Base-by-base conservation (phyloP, 2,113 vertebrate species). In the Proteles cristata region DNA sequence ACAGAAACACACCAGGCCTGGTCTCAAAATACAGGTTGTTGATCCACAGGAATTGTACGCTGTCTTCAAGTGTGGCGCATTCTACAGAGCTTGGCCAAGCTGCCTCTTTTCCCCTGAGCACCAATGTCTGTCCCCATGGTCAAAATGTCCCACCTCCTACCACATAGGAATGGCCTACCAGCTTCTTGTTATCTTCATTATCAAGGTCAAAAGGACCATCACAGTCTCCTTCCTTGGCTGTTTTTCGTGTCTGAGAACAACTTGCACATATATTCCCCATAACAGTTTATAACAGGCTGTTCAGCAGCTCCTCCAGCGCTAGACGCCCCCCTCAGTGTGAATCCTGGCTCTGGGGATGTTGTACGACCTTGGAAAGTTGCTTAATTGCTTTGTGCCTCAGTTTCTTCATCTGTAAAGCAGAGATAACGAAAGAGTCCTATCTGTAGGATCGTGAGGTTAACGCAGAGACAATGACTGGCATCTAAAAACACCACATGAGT, bases 341-440 rank as follows among this genome's bases (percentile, higher is more conserved):
- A 76, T 87, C 63, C 43, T 69, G 31, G 23, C 31, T 87, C 33
- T 97, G 80, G 66, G 50, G 4, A 2, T 61, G 39, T 26, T 43
- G 26, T 55, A 4, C 53, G 31, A 68, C 55, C 28, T 97, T 45
- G 23, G 45, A 10, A 84, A 91, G 35, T 81, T 45, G 48, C 74
- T 74, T 82, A 48, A 83, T 88, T 79, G 35, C 69, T 85, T 90
- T 61, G 53, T 80, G 66, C 65, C 71, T 91, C 76, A 21, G 35
- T 96, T 92, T 97, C 81, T 93, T 85, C 65, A 86, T 88, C 68
- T 93, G 35, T 79, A 55, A 73, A 90, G 43, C 3, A 80, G 43
- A 87, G 10, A 25, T 87, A 81, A 86, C 16, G 66, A 68, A 74
- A 83, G 50, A 50, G 53, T 90, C 21, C 7, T 11, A 45, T 50